Evolutionary conservation across 1,140 invertebrate species (phyloP), one percentile per base, ranked within the genome.

Genomic region (Scylla paramamosain): DNA sequence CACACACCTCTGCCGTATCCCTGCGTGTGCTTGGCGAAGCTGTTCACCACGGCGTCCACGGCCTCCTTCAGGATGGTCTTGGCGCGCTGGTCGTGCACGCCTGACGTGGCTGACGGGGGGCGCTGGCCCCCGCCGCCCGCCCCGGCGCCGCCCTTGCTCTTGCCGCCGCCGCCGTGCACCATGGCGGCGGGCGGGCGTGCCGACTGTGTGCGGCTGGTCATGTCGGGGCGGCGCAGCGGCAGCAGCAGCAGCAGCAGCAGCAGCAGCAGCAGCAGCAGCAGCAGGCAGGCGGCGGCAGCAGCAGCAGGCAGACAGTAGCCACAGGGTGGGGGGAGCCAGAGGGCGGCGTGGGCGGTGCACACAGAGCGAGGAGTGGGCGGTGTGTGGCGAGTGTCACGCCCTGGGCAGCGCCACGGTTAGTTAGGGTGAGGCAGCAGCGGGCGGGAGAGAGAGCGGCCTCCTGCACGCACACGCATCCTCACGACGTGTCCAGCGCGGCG

Each of bases 11-110:
- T 97, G 91, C 98, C 98, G 96, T 98, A 98, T 93, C 98, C 98
- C 97, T 98, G 98, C 67, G 98, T 98, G 96, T 98, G 98, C 96
- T 98, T 98, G 14, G 98, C 98, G 97, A 98, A 98, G 96, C 98
- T 98, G 97, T 98, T 98, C 94, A 98, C 98, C 46, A 98, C 98
- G 31, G 98, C 98, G 96, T 98, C 98, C 8, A 98, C 98, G 6
- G 98, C 98, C 96, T 98, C 98, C 96, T 98, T 98, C 52, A 98
- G 97, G 59, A 98, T 98, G 96, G 98, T 98, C 96, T 98, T 98
- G 92, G 98, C 98, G 92, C 97, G 97, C n/a, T 97, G 97, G 96
- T 98, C 98, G 31, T 96, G 96, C 52, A 95, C 95, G n/a, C 93
- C 95, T 20, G 96, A 96, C 89, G 93, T 96, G 67, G 96, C 94